Evolutionary conservation across 2,888 invertebrate genomes (phyloP).

Genomic region (Prostheceraeus crozeri): DNA sequence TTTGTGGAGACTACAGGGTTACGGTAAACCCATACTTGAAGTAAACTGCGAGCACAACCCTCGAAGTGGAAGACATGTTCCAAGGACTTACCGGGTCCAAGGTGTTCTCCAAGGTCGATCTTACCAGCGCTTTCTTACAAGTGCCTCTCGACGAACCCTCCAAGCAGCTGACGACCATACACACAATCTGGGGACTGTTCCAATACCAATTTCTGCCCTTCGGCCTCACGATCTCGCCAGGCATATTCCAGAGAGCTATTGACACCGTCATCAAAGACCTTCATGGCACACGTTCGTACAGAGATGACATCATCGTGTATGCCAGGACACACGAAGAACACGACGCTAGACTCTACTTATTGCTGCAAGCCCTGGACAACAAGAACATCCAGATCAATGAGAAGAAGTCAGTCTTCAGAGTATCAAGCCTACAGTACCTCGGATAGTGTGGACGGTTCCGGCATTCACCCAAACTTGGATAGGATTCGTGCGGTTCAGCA

Average conservation of each 20-base stretch:
- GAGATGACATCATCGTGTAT: slow-evolving; percentile 17
- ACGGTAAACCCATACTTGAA: slow-evolving; percentile 23
- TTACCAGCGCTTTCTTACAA: background rate
- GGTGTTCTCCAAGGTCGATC: slow-evolving; percentile 13
- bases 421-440: background rate
- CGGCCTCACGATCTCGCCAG: background rate
- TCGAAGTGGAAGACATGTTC: slow-evolving; percentile 25
- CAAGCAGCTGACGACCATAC: background rate
- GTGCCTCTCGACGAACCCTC: background rate
- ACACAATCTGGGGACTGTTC: no score
- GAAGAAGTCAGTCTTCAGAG: background rate
- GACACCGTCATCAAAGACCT: slow-evolving; percentile 1
- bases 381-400: slow-evolving; percentile 12
- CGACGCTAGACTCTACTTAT: background rate
- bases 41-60: slow-evolving; percentile 8
- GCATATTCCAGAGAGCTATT: background rate
- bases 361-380: slow-evolving; percentile 16
- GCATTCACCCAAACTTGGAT: slow-evolving; percentile 1
- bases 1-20: slow-evolving; percentile 25
- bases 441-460: background rate
- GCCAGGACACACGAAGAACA: background rate
- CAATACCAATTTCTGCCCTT: no score
- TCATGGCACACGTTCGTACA: background rate
- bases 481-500: background rate
- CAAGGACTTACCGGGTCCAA: background rate